These are phyloP conservation scores for Lanistes nyassanus DNA, from an alignment of 1,140 invertebrate genomes.

Conservation along the genomic window DNA sequence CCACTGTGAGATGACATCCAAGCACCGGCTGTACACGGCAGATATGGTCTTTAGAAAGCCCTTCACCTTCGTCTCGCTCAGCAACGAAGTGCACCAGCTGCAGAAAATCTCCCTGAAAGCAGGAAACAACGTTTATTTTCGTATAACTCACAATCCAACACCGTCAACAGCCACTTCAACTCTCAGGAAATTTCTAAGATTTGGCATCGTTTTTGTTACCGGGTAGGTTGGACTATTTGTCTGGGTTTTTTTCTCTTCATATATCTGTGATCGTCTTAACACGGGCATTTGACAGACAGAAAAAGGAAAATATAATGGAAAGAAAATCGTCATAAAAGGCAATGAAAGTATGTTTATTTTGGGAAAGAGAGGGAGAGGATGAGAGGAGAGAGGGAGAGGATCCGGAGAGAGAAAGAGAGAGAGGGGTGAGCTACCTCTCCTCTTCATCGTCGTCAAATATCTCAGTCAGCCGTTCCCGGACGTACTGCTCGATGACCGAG, in stretches of 20 bases:
- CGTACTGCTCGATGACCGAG: neutral
- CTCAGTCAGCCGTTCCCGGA: constrained; percentile 1
- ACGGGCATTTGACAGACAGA: neutral
- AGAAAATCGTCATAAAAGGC: too few species aligned
- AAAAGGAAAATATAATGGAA: neutral
- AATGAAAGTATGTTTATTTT: too few species aligned
- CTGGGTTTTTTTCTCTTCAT: neutral
- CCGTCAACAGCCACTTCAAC: too few species aligned
- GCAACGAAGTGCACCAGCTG: constrained; percentile 21
- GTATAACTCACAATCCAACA: too few species aligned
- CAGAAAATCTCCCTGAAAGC: constrained; percentile 15
- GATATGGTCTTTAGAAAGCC: constrained; percentile 27
- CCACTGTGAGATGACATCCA: constrained; percentile 34
- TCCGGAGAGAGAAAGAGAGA: neutral
- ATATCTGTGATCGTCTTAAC: neutral
- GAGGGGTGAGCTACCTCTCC: constrained; percentile 6
- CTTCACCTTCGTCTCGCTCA: constrained; percentile 25
- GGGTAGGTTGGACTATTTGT: neutral
- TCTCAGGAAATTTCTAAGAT: too few species aligned
- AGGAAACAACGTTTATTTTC: too few species aligned
- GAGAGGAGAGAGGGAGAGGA: neutral
- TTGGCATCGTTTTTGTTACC: neutral
- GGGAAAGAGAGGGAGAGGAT: neutral
- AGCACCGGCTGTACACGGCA: constrained; percentile 24
- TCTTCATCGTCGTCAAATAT: constrained; percentile 17